Evolutionary conservation across 2,113 vertebrate genomes (phyloP).

Genomic region (Sigmodon hispidus): DNA sequence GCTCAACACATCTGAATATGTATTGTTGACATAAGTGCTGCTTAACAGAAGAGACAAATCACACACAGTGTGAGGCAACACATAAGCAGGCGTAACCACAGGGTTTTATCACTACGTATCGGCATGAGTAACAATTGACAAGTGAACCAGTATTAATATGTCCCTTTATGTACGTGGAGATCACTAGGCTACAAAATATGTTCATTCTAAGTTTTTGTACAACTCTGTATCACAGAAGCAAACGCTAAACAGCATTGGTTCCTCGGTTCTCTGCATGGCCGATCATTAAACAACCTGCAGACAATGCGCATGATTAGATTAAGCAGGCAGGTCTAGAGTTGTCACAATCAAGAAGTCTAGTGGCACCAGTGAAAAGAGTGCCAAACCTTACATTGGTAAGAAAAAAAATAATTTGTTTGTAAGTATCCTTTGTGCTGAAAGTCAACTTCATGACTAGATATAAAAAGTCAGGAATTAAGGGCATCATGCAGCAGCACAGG

Average conservation of each 20-base stretch:
- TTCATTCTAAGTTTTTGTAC: conserved; percentile 66
- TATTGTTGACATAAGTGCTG: conserved; percentile 65
- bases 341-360: conserved; percentile 83
- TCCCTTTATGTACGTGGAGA: conserved; percentile 81
- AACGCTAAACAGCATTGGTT: conserved; percentile 73
- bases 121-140: conserved; percentile 67
- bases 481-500: conserved; percentile 83
- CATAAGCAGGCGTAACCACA: conserved; percentile 65
- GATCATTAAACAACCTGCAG: conserved; percentile 75
- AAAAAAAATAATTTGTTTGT: conserved; percentile 76
- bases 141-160: conserved; percentile 67
- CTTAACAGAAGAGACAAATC: conserved; percentile 68
- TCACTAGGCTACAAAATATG: conserved; percentile 78
- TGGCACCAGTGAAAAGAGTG: conserved; percentile 84
- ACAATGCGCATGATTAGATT: conserved; percentile 76
- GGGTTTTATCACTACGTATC: conserved; percentile 57
- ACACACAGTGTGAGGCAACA: conserved; percentile 82
- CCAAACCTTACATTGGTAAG: conserved; percentile 77
- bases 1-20: conserved; percentile 42
- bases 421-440: conserved; percentile 82
- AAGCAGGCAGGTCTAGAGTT: conserved; percentile 87
- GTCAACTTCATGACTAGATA: conserved; percentile 76
- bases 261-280: conserved; percentile 82
- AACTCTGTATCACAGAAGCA: conserved; percentile 77
- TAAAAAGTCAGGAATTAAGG: conserved; percentile 73